Evolutionary conservation across 92 coral and sea anemone species (phyloP), one percentile per base, ranked within the genome.

Genomic region (Paramuricea clavata): DNA sequence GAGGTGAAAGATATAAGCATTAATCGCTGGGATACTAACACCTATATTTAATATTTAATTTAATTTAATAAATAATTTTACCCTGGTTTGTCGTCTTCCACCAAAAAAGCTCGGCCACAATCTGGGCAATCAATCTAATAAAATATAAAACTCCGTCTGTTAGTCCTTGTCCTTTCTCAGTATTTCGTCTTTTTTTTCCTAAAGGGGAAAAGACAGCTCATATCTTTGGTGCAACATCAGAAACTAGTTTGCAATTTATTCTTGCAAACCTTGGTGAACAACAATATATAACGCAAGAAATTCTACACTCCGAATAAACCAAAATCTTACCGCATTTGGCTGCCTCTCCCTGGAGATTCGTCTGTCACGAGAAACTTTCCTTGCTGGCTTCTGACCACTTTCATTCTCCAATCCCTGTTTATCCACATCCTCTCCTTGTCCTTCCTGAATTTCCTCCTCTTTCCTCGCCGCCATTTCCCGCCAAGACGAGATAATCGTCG

Each of bases 401-500:
- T 39, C 44, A 10, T 23, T 52, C 27, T 60, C 21, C 88, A 16
- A n/a, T n/a, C 83, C 57, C 22, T 88, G 32, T 35, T 25, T 87
- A 35, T 83, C 86, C 49, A 85, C 92, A 69, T 22, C 82, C 23
- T 81, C 69, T n/a, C 88, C 6, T 25, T 69, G 87, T 8, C 79
- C 22, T 25, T 50, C 88, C n/a, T 85, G 76, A n/a, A 81, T 61
- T 2, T 86, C 44, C 8, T 61, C 76, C 76, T 81, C 87, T 33
- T 71, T 91, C 77, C 87, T 88, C 44, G 81, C 87, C 47, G 96
- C 94, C 85, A 91, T 12, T 57, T 95, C 98, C 80, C 90, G 95
- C 98, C 98, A 95, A 64, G 98, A 93, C 19, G 97, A 95, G 21
- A 94, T 96, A 60, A 96, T 89, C 49, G 94, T 92, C 96, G 98